These are phyloP conservation scores for Sapayoa aenigma DNA, from an alignment of 2,113 vertebrate species.

Conservation along the genomic window DNA sequence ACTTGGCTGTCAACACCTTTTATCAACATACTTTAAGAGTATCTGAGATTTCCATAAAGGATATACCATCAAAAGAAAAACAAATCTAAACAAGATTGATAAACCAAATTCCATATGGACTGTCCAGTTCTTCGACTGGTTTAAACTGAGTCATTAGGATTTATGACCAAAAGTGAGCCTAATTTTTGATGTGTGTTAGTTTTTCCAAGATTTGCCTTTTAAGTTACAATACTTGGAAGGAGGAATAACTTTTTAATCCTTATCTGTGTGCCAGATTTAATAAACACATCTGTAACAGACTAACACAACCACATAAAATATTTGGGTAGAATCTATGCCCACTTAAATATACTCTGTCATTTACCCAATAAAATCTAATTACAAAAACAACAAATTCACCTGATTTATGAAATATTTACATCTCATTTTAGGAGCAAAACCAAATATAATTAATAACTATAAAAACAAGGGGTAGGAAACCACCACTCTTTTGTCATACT, in stretches of 20 bases:
- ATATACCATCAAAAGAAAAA: not conserved
- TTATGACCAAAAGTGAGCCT: not conserved
- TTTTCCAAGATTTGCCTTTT: not conserved
- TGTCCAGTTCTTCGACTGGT: not conserved
- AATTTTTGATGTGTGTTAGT: not conserved
- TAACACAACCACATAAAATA: slow-evolving; percentile 48
- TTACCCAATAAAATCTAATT: slow-evolving; percentile 53
- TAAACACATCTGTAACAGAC: not conserved
- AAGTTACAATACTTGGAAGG: not conserved
- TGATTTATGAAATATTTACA: slow-evolving; percentile 56
- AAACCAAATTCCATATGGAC: not conserved
- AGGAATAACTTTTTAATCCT: not conserved
- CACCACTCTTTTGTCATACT: slow-evolving; percentile 33
- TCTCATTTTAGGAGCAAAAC: slow-evolving; percentile 52
- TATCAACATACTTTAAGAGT: not conserved
- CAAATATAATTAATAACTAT: slow-evolving; percentile 60
- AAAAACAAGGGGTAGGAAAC: slow-evolving; percentile 39
- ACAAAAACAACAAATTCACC: slow-evolving; percentile 46
- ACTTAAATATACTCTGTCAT: slow-evolving; percentile 49
- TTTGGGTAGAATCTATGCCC: slow-evolving; percentile 36
- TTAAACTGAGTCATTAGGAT: not conserved
- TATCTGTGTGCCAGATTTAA: slow-evolving; percentile 25
- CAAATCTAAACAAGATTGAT: not conserved
- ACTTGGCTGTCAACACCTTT: not conserved
- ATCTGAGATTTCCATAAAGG: not conserved